These are phyloP conservation scores for Eumerus sabulonum DNA, from an alignment of 2,888 invertebrate species.

Conservation along the genomic window DNA sequence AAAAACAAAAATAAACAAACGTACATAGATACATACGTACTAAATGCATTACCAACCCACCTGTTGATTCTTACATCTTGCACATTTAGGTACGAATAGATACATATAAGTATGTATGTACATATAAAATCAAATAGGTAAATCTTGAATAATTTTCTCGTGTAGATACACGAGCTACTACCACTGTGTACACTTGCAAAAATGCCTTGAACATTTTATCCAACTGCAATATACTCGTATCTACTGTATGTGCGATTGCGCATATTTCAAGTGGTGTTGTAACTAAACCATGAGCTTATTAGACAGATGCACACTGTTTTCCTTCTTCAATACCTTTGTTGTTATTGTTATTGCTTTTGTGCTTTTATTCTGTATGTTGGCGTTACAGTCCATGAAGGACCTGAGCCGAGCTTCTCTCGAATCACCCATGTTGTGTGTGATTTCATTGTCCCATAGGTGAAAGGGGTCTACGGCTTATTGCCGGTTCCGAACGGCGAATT, in stretches of 20 bases:
- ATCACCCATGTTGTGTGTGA: no score
- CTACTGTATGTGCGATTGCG: not conserved
- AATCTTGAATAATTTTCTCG: conserved; percentile 30
- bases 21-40: conserved; percentile 18
- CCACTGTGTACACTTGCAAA: conserved; percentile 1
- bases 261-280: not conserved
- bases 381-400: no score
- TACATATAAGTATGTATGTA: conserved; percentile 19
- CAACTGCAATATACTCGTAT: not conserved
- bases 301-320: not conserved
- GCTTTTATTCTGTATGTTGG: no score
- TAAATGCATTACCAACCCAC: conserved; percentile 50
- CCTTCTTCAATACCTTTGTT: not conserved
- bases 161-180: conserved; percentile 30
- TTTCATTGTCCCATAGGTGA: no score
- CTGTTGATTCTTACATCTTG: conserved; percentile 62
- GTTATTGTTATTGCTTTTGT: not conserved
- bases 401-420: no score
- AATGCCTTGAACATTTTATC: conserved; percentile 24
- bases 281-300: no score
- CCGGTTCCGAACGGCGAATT: no score
- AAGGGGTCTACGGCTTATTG: no score
- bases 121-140: conserved; percentile 35
- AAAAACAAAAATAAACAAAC: conserved; percentile 1
- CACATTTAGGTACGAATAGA: conserved; percentile 53